Base-by-base conservation (phyloP, 1,140 invertebrate species). In the Helicoverpa armigera region DNA sequence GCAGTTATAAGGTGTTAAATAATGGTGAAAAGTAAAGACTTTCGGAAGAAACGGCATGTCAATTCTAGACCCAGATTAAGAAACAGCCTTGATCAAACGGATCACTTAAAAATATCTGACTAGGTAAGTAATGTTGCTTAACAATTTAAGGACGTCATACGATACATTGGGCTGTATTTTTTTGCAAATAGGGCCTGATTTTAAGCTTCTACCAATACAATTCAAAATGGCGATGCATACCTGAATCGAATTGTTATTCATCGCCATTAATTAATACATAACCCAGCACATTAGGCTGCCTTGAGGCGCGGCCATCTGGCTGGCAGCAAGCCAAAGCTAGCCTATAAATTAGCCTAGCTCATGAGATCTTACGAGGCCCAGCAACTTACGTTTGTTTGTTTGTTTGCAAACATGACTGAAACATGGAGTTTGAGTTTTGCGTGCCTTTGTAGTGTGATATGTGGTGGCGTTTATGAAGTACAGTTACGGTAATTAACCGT, bases 231-330 rank as follows among this genome's bases (percentile, higher is more conserved):
- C 43, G 43, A 12, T 12, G 7, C 16, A 72, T 43, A 43, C 48
- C 69, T 72, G 35, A 43, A 43, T 43, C 5, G 4, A 54, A 53
- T 72, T 50, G 43, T 69, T 50, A 69, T 69, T 69, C 65, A 69
- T 23, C 65, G 16, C 65, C 43, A 69, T 50, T 54, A 72, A 72
- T 54, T 72, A 72, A 72, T 72, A 72, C 48, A 70, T 53, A 53
- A 53, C 67, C 48, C 35, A 70, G 5, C 13, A 43, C 67, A 72
- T 72, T 72, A 54, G 29, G 31, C 69, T 31, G 69, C 69, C 69
- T 72, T 53, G 69, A 54, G 50, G n/a, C 31, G n/a, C 31, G 12
- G 65, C 43, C 65, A 69, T 12, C n/a, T 54, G 48, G 50, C 69
- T 72, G 69, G 69, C 69, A n/a, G 7, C 12, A 13, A 11, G 69